These are phyloP conservation scores for Drosophila truncata DNA, from an alignment of 1,140 invertebrate genomes.

Conservation along the genomic window DNA sequence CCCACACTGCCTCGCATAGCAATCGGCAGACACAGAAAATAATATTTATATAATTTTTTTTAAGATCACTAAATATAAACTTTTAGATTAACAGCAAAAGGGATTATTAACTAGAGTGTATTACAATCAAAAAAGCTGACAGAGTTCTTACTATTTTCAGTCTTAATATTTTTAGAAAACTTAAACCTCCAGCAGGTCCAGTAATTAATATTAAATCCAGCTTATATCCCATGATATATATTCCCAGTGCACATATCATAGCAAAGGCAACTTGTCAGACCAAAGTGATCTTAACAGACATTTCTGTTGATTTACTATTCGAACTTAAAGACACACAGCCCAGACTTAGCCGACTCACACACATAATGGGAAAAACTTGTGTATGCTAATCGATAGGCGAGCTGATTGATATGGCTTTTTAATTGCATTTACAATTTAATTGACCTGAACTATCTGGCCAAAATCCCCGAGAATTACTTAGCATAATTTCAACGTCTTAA, in stretches of 20 bases:
- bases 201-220: too few species aligned
- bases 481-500: conserved; percentile 22
- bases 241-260: conserved; percentile 17
- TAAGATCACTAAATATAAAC: not conserved
- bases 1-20: conserved; percentile 1
- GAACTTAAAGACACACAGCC: conserved; percentile 34
- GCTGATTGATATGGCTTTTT: conserved; percentile 72
- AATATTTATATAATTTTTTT: not conserved
- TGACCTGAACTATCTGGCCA: conserved; percentile 26
- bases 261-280: conserved; percentile 72
- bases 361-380: conserved; percentile 79
- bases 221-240: not conserved
- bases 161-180: not conserved
- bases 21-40: not conserved
- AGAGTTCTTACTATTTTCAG: not conserved
- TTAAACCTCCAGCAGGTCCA: not conserved
- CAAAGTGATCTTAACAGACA: conserved; percentile 67
- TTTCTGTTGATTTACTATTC: conserved; percentile 78
- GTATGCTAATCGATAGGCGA: conserved; percentile 74
- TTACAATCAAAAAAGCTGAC: not conserved
- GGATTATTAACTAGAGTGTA: too few species aligned
- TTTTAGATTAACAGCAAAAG: not conserved
- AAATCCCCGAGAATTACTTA: conserved; percentile 30
- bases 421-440: conserved; percentile 80
- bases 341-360: conserved; percentile 26